Percentiles rank a stretch among this genome's conserved stretches.
Evolutionary conservation across 2,797 vertebrate species (phyloP).

Genomic region (Aratinga solstitialis): DNA sequence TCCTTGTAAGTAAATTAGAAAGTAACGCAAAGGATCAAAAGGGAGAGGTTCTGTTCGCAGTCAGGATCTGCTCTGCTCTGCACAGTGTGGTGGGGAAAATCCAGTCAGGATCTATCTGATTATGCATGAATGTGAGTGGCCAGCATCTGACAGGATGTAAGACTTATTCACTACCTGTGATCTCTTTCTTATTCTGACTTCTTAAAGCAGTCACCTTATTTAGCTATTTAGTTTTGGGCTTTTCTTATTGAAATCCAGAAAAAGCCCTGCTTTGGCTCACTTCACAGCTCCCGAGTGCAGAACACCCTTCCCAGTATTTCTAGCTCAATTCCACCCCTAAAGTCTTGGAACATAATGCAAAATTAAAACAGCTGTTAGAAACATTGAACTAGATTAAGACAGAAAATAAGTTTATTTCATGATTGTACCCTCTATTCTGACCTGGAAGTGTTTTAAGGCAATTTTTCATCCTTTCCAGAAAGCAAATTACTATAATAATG

Average conservation of each 20-base stretch:
- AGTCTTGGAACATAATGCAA: not conserved
- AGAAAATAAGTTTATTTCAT: not conserved
- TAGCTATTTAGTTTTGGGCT: not conserved
- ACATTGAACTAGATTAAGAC: not conserved
- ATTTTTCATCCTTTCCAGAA: not conserved
- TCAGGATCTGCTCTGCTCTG: not conserved
- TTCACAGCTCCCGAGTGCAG: accelerated
- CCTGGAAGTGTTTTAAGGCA: not conserved
- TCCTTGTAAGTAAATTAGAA: not conserved
- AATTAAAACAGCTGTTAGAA: not conserved
- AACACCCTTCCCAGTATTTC: not conserved
- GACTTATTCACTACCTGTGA: not conserved
- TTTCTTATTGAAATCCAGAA: not conserved
- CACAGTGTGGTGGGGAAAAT: not conserved
- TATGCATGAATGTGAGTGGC: accelerated
- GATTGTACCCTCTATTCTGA: not conserved
- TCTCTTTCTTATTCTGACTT: not conserved
- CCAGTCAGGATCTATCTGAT: not conserved
- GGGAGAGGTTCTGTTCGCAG: accelerated
- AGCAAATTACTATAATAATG: not conserved
- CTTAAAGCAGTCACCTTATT: not conserved
- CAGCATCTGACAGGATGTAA: not conserved
- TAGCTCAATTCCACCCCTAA: not conserved
- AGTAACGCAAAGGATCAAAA: not conserved
- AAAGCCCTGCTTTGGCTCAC: not conserved